phyloP scores from a whole-genome alignment of 2,113 vertebrate species.

The Protomyctophum bolini region DNA sequence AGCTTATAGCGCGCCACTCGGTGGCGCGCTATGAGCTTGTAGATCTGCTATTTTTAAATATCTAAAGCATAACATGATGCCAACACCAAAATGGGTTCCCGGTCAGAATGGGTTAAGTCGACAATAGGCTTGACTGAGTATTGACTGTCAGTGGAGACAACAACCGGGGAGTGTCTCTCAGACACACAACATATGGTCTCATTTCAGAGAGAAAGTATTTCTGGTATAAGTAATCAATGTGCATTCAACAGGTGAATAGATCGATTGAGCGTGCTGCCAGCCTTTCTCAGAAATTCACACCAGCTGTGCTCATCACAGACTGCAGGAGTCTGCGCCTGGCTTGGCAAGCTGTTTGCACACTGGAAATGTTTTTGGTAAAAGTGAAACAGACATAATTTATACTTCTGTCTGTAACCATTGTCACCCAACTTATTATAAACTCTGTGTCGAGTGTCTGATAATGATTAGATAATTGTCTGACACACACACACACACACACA shows the following conservation, averaged over 20 bases:
- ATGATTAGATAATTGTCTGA: not conserved
- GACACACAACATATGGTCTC: not conserved
- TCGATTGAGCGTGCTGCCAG: conserved; percentile 42
- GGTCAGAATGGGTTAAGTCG: too few relatives aligned
- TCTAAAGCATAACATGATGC: too few relatives aligned
- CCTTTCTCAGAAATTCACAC: conserved; percentile 47
- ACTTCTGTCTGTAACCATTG: not conserved
- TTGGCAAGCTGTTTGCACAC: too few relatives aligned
- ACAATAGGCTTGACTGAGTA: too few relatives aligned
- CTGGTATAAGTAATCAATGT: conserved; percentile 43
- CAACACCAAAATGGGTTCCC: too few relatives aligned
- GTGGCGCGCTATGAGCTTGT: too few relatives aligned
- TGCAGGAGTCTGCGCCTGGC: not conserved
- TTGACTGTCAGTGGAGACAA: conserved; percentile 18
- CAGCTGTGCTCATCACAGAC: conserved; percentile 30
- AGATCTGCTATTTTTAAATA: too few relatives aligned
- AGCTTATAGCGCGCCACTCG: too few relatives aligned
- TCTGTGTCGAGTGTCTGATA: not conserved
- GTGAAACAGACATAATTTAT: too few relatives aligned
- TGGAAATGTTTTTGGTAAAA: not conserved
- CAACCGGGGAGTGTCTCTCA: not conserved
- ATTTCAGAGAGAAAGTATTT: conserved; percentile 32
- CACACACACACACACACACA: not conserved
- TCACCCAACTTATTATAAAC: not conserved
- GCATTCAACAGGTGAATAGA: conserved; percentile 55